phyloP scores from a whole-genome alignment of 2,888 invertebrate genomes.

The Agapostemon virescens region DNA sequence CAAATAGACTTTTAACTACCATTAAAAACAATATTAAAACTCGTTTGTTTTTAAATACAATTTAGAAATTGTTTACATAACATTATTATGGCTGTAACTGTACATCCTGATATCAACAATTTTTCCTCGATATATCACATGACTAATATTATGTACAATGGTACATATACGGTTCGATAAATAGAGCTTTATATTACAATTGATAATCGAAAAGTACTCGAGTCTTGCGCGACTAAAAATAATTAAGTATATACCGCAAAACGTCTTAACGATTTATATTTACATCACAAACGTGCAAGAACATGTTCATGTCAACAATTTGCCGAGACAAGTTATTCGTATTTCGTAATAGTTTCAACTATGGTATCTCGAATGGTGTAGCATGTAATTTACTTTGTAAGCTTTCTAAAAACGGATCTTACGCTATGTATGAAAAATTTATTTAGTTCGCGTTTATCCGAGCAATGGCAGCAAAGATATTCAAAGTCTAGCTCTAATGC shows the following conservation, averaged over 20 bases:
- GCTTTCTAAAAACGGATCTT: constrained; percentile 17
- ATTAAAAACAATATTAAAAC: constrained; percentile 53
- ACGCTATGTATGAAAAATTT: constrained; percentile 5
- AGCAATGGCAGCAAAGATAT: constrained; percentile 34
- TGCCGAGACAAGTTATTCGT: not conserved
- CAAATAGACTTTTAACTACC: constrained; percentile 34
- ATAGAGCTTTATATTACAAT: constrained; percentile 9
- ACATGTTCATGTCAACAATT: constrained; percentile 1
- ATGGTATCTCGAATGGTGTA: constrained; percentile 14
- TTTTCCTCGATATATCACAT: constrained; percentile 15
- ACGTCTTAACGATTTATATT: constrained; percentile 18
- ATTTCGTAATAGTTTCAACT: constrained; percentile 8
- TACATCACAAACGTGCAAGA: not conserved
- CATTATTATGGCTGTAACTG: constrained; percentile 26
- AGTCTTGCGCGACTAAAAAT: not conserved
- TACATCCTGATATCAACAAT: constrained; percentile 29
- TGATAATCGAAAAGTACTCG: constrained; percentile 5
- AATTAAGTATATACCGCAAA: constrained; percentile 9
- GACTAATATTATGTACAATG: not conserved
- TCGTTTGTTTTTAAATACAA: constrained; percentile 65
- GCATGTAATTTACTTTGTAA: constrained; percentile 17
- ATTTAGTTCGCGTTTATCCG: constrained; percentile 28
- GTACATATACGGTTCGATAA: not conserved
- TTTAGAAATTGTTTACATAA: constrained; percentile 58
- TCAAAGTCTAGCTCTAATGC: constrained; percentile 7